Percentiles rank a stretch among this genome's conserved stretches.
Evolutionary conservation across 2,113 vertebrate genomes (phyloP).

Genomic region (Petroica traversi): DNA sequence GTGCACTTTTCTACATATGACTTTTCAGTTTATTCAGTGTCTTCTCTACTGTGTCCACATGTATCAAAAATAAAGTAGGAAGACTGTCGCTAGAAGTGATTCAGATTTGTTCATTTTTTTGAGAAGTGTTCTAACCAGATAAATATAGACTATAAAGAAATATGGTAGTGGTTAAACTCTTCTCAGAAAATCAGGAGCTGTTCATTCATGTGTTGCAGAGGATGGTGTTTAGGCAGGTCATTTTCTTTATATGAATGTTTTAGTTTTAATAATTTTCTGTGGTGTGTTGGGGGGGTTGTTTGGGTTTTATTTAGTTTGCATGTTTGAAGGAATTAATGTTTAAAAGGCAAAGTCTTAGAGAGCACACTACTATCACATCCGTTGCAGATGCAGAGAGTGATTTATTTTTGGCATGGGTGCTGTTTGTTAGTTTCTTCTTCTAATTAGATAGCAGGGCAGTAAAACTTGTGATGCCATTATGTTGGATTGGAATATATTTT

Average conservation of each 20-base stretch:
- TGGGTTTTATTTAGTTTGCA: not conserved
- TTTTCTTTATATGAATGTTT: not conserved
- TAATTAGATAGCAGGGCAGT: not conserved
- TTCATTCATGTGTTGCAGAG: not conserved
- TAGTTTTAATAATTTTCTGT: not conserved
- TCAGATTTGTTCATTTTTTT: not conserved
- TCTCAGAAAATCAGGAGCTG: not conserved
- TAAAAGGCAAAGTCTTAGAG: not conserved
- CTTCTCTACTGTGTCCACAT: not conserved
- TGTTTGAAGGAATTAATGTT: not conserved
- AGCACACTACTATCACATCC: accelerated
- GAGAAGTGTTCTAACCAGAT: not conserved
- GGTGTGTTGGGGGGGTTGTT: accelerated
- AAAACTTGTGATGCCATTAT: not conserved
- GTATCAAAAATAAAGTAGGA: not conserved
- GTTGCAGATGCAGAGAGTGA: not conserved
- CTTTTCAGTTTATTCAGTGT: not conserved
- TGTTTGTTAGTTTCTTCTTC: not conserved
- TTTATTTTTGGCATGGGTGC: not conserved
- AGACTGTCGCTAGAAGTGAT: not conserved
- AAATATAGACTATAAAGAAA: not conserved
- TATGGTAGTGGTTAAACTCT: not conserved
- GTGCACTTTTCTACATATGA: not conserved
- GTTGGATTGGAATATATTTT: not conserved
- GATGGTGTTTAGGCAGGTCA: not conserved